Evolutionary conservation across 2,888 invertebrate genomes (phyloP), one percentile per base, ranked within the genome.

Genomic region (Isoperla grammatica): DNA sequence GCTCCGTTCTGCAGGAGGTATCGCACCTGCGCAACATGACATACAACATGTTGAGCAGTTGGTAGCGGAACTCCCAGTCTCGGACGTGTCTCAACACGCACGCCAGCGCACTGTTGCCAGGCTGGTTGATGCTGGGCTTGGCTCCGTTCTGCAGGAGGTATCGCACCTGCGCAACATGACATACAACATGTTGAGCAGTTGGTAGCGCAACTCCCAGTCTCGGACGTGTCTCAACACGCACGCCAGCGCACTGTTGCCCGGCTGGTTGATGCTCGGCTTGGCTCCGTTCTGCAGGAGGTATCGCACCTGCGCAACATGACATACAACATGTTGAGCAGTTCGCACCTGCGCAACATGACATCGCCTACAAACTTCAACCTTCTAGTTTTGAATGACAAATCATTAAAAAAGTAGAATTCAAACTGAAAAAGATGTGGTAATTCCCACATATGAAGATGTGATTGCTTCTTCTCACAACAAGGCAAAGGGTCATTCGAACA

Each of bases 11-110:
- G 82, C 39, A 85, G 72, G 57, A 85, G 71, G 65, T 78, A 79
- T 12, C 83, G 74, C 11, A 68, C 68, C 69, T 69, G 39, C 45
- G 45, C 2, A 11, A 45, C 3, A 8, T 29, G 8, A 29, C 29
- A 8, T 29, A 29, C 58, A 82, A 70, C 81, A 82, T 82, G 66
- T 79, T 77, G 39, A 83, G 71, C 66, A 83, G 71, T 71, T 83
- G 80, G 68, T 81, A 81, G 65, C 82, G 79, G 61, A 81, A 81
- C 68, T 82, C 82, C 84, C 85, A 85, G 69, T 86, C 86, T 6
- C 85, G 75, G 11, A 87, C 82, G 71, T 84, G 86, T 8, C 85
- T 77, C 67, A 86, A 76, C 1, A 87, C 86, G 69, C 86, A 87
- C 1, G 85, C 84, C 49, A 86, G 75, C 8, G 85, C 85, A 65